Conservation (phyloP, 2,113 vertebrate species). For the Cervus canadensis region DNA sequence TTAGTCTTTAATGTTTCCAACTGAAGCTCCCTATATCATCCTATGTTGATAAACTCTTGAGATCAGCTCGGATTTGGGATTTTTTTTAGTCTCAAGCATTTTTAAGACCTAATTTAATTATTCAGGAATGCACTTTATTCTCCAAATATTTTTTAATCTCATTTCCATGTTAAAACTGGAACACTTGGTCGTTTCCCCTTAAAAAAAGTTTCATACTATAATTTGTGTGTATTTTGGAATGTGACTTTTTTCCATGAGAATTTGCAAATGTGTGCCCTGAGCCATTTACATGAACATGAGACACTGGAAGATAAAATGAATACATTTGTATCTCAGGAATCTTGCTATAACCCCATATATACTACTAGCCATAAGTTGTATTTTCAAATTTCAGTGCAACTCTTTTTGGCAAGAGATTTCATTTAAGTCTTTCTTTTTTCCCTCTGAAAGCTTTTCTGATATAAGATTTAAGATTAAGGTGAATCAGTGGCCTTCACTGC, state of each 20-base stretch:
- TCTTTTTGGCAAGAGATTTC: slow-evolving; percentile 18
- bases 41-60: neutral
- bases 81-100: neutral
- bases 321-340: neutral
- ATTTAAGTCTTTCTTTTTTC: neutral
- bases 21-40: neutral
- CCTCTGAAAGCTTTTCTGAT: slow-evolving; percentile 16
- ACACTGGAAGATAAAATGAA: neutral
- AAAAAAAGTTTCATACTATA: neutral
- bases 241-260: neutral
- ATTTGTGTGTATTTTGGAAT: neutral
- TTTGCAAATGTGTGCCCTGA: neutral
- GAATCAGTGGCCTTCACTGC: neutral
- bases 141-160: neutral
- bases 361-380: neutral
- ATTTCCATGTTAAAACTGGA: neutral
- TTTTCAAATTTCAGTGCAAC: slow-evolving; percentile 18
- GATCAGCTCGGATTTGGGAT: neutral
- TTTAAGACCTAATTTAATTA: neutral
- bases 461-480: slow-evolving; percentile 19
- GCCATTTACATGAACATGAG: neutral
- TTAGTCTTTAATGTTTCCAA: neutral
- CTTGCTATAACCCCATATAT: neutral
- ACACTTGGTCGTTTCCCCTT: neutral
- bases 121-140: neutral